Percentiles rank a stretch among this genome's conserved stretches.
Evolutionary conservation across 2,797 vertebrate species (phyloP).

Genomic region (Pagetopsis macropterus): DNA sequence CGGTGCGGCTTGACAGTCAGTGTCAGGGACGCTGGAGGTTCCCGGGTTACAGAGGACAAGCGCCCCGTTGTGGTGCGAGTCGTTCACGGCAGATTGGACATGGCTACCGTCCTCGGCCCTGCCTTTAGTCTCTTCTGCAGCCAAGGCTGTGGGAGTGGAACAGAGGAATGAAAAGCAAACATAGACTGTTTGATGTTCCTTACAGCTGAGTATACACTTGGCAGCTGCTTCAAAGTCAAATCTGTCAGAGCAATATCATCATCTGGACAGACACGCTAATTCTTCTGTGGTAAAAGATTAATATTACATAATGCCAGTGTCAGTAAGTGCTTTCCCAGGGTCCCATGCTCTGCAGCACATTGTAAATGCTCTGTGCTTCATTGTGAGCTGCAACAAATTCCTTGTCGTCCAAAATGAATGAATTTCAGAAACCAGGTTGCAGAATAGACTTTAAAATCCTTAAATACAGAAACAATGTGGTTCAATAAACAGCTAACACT

Average conservation of each 20-base stretch:
- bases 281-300: conserved; percentile 16
- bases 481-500: background rate
- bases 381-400: background rate
- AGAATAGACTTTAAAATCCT: background rate
- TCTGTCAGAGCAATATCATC: background rate
- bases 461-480: background rate
- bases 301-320: background rate
- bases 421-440: background rate
- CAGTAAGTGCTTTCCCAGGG: background rate
- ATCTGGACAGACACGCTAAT: conserved; percentile 4
- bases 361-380: background rate
- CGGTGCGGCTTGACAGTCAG: conserved; percentile 7
- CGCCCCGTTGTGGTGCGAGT: conserved; percentile 28
- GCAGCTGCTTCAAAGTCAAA: conserved; percentile 44
- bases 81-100: conserved; percentile 25
- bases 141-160: conserved; percentile 53
- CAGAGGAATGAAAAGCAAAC: conserved; percentile 70
- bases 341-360: background rate
- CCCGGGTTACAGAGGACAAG: conserved; percentile 78
- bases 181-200: conserved; percentile 39
- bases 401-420: background rate
- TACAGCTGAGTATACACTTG: conserved; percentile 66
- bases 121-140: conserved; percentile 36
- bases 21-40: conserved; percentile 50
- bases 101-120: background rate